Evolutionary conservation across 2,113 vertebrate species (phyloP).

Genomic region (Galemys pyrenaicus): DNA sequence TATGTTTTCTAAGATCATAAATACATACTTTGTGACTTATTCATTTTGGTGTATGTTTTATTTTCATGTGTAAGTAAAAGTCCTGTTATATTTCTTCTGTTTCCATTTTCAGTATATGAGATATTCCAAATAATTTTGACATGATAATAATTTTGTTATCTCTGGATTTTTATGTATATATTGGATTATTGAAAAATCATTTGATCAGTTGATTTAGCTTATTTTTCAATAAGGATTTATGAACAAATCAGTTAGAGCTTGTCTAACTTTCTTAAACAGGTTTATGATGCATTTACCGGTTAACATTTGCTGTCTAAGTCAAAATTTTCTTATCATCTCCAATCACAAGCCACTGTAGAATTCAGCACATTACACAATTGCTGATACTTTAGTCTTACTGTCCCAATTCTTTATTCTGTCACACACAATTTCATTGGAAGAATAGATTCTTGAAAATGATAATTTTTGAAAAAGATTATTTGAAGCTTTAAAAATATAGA

Average conservation of each 20-base stretch:
- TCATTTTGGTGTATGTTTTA: not conserved
- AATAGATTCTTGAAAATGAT: not conserved
- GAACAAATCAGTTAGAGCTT: not conserved
- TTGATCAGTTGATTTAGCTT: not conserved
- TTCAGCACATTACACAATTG: not conserved
- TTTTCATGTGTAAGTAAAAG: not conserved
- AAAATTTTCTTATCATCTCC: not conserved
- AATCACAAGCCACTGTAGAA: not conserved
- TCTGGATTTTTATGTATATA: not conserved
- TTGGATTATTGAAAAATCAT: slow-evolving; percentile 21
- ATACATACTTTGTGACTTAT: not conserved
- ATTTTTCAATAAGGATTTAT: not conserved
- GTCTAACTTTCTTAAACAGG: not conserved
- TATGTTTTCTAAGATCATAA: not conserved
- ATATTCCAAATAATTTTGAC: not conserved
- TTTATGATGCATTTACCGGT: not conserved
- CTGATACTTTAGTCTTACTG: not conserved
- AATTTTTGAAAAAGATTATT: not conserved
- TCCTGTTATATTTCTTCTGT: not conserved
- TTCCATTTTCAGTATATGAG: not conserved
- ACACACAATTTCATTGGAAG: not conserved
- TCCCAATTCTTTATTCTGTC: not conserved
- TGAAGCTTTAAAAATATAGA: slow-evolving; percentile 37
- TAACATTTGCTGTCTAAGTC: not conserved
- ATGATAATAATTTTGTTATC: not conserved